Base-by-base conservation (phyloP, 2,113 vertebrate genomes). In the Austrofundulus limnaeus region DNA sequence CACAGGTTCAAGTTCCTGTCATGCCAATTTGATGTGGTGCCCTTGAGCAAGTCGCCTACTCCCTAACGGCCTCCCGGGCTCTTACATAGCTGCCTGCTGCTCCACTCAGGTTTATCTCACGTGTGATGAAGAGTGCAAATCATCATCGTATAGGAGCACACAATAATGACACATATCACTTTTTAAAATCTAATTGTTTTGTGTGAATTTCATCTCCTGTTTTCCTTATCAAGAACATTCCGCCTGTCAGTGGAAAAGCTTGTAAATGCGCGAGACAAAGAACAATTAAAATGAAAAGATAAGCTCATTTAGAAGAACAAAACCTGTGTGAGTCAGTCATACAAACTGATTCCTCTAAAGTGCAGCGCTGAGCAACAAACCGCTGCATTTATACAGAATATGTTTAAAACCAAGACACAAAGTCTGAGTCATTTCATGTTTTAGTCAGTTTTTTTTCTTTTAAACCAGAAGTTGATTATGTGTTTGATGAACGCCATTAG, bases 271-370 rank as follows among this genome's bases (percentile, higher is more conserved):
- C 8, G n/a, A 17, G 37, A 45, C 13, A 34, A 21, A 38, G 28
- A 21, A 24, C 19, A 10, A 55, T 51, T 59, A 7, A 61, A 63
- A 50, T 28, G 1, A 59, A 65, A 55, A 9, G 0, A 70, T 53
- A 45, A 48, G n/a, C 0, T 7, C 11, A 16, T 23, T 43, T 7
- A 45, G 16, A 49, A 62, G 51, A 42, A 50, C 20, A 17, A 70
- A 51, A 51, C 20, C 3, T 19, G 12, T 34, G 45, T 55, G n/a
- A 14, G 50, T 50, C 20, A 3, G 8, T 57, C 19, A 19, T 17
- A 2, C 17, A 28, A 19, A 21, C 10, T 21, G 11, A 17, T 23
- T 24, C 20, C 4, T 5, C 16, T 19, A 13, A 31, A 38, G 46
- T 37, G 2, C 41, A 48, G 34, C 50, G 37, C 21, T 37, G 9